These are phyloP conservation scores for Lepidurus packardi DNA, from an alignment of 1,140 invertebrate species.

Conservation along the genomic window DNA sequence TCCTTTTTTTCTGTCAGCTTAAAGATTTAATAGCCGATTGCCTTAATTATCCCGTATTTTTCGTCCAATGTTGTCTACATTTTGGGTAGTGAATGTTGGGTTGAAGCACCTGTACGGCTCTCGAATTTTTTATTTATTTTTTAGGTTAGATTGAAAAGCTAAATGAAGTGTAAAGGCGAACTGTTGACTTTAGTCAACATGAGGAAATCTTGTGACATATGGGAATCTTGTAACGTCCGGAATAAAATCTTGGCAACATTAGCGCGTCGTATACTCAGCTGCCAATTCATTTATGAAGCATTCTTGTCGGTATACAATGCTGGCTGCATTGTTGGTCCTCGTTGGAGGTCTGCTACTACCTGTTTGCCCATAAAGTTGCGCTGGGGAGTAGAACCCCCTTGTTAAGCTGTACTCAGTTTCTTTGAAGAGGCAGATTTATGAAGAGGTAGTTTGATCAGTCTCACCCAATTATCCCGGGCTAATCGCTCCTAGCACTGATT, in stretches of 20 bases:
- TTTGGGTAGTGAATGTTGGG: no score
- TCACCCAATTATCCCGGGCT: constrained; percentile 6
- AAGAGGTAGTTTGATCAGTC: constrained; percentile 8
- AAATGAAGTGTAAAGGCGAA: no score
- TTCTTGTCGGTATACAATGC: constrained; percentile 3
- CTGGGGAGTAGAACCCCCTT: background rate
- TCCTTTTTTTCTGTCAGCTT: no score
- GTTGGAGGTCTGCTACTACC: constrained; percentile 17
- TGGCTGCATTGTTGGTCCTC: constrained; percentile 7
- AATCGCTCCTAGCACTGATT: background rate
- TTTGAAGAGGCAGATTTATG: constrained; percentile 16
- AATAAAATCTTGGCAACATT: background rate
- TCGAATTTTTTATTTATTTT: no score
- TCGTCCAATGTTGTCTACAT: no score
- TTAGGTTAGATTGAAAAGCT: no score
- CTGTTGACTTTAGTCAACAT: no score
- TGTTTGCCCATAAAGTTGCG: constrained; percentile 18
- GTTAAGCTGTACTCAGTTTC: constrained; percentile 18
- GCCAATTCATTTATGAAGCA: constrained; percentile 15
- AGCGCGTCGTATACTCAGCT: background rate
- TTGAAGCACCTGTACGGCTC: no score
- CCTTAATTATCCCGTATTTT: no score
- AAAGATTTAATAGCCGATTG: no score
- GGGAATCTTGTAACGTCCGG: background rate
- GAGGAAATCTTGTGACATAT: no score